These are phyloP conservation scores for Nestor notabilis DNA, from an alignment of 2,113 vertebrate species.

Conservation along the genomic window DNA sequence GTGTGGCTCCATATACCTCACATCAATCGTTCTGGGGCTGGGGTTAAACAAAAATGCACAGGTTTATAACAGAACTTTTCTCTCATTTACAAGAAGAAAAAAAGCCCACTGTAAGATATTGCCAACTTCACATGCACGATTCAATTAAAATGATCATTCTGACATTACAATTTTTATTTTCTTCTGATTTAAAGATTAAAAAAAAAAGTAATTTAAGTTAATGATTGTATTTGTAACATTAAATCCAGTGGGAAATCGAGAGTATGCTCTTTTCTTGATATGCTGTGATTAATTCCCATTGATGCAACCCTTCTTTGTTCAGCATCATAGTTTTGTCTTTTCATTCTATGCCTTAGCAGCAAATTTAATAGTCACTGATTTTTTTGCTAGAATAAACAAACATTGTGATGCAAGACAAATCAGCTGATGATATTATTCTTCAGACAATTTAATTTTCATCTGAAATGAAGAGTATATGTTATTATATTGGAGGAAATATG, in stretches of 20 bases:
- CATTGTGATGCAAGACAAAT: not conserved
- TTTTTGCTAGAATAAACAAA: conserved; percentile 39
- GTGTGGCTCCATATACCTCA: not conserved
- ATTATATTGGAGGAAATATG: not conserved
- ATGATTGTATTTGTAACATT: not conserved
- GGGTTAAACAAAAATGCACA: not conserved
- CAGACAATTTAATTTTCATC: conserved; percentile 18
- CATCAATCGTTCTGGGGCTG: not conserved
- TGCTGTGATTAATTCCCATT: not conserved
- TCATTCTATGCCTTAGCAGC: not conserved
- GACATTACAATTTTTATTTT: not conserved
- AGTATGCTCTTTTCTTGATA: not conserved
- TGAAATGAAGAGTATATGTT: not conserved
- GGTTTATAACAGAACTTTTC: not conserved
- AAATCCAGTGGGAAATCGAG: not conserved
- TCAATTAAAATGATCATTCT: not conserved
- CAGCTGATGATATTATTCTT: not conserved
- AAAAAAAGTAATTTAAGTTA: not conserved
- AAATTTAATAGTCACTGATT: conserved; percentile 42
- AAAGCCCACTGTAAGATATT: not conserved
- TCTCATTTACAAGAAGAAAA: not conserved
- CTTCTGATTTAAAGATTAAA: not conserved
- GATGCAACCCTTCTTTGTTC: not conserved
- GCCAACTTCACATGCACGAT: not conserved
- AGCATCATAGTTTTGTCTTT: not conserved